Evolutionary conservation across 2,797 vertebrate species (phyloP).

Genomic region (Thripadectes ignobilis): DNA sequence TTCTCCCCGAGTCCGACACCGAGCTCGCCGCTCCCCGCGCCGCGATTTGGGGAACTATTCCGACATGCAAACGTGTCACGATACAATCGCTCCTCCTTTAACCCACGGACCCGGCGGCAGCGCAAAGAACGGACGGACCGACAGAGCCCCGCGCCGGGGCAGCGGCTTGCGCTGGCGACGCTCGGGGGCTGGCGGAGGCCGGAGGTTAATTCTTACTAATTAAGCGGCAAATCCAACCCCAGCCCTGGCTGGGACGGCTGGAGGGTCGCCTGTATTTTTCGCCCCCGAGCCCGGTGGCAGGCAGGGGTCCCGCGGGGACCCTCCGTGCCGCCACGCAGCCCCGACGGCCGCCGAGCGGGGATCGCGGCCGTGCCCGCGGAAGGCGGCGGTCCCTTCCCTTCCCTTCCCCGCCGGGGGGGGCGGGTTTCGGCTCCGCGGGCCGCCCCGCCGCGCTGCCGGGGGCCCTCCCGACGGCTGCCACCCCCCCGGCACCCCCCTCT

Average conservation of each 20-base stretch:
- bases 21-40: background rate
- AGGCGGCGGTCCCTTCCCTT: background rate
- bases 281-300: background rate
- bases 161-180: background rate
- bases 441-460: conserved; percentile 9
- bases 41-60: background rate
- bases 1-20: background rate
- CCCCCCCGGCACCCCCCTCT: background rate
- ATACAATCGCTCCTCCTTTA: background rate
- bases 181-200: background rate
- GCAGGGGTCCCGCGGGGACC: background rate
- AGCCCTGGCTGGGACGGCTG: background rate
- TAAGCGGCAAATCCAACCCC: background rate
- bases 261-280: background rate
- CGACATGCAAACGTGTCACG: background rate
- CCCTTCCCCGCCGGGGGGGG: background rate
- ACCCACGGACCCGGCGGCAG: background rate
- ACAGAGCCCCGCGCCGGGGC: background rate
- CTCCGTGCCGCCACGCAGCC: background rate
- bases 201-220: conserved; percentile 26
- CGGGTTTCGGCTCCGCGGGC: conserved; percentile 19
- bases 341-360: background rate
- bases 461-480: conserved; percentile 58
- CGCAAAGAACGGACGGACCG: background rate
- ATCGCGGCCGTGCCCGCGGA: background rate